Percentiles rank a stretch among this genome's conserved stretches.
Conservation (phyloP, 2,888 invertebrate species). For the Alcis repandata region DNA sequence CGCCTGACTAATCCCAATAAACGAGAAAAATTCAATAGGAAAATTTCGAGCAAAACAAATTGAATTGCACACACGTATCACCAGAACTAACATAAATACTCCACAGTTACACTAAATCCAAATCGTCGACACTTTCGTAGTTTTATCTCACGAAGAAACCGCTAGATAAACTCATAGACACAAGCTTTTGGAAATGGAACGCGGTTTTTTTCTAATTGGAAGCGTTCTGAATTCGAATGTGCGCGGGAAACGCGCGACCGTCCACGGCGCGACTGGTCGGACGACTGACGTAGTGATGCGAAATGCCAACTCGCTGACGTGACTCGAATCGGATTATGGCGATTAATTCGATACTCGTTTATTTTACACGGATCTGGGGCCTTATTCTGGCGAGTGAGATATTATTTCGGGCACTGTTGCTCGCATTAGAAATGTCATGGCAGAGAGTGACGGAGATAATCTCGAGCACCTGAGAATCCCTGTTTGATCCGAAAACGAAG, state of each 20-base stretch:
- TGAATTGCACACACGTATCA: slow-evolving; percentile 53
- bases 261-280: slow-evolving; percentile 60
- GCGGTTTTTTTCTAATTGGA: slow-evolving; percentile 28
- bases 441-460: too few species aligned
- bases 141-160: too few species aligned
- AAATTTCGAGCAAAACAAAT: slow-evolving; percentile 29
- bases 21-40: slow-evolving; percentile 16
- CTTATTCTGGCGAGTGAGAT: too few species aligned
- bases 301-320: slow-evolving; percentile 45
- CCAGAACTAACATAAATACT: slow-evolving; percentile 61
- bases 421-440: too few species aligned
- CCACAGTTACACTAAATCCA: slow-evolving; percentile 35
- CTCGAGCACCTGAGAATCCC: too few species aligned
- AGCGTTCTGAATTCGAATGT: slow-evolving; percentile 35
- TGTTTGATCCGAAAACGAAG: slow-evolving; percentile 26
- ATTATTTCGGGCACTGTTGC: too few species aligned
- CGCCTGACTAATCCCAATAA: too few species aligned
- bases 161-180: neutral
- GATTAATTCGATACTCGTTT: slow-evolving; percentile 37
- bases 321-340: slow-evolving; percentile 38
- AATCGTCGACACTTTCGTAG: slow-evolving; percentile 30
- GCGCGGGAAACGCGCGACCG: slow-evolving; percentile 62
- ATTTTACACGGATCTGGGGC: slow-evolving; percentile 25
- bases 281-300: slow-evolving; percentile 73
- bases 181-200: slow-evolving; percentile 25